Conservation (phyloP, 1,140 invertebrate genomes). For the Drosophila repletoides region DNA sequence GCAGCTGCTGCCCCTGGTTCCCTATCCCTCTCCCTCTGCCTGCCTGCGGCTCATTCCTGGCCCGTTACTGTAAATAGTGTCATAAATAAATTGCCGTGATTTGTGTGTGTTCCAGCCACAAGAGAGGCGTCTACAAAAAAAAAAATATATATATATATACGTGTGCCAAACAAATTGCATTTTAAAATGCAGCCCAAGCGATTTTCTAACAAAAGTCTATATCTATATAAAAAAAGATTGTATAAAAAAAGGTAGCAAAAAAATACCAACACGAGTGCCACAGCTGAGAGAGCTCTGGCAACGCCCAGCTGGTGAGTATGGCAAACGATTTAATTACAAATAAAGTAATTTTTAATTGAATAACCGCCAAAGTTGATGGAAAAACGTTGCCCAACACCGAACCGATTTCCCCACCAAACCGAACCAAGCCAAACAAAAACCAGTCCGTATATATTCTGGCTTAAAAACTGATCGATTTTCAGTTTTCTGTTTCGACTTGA, state of each 20-base stretch:
- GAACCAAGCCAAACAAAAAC: constrained; percentile 1
- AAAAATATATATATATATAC: constrained; percentile 49
- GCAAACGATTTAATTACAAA: constrained; percentile 80
- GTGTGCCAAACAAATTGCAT: constrained; percentile 61
- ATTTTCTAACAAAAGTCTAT: constrained; percentile 58
- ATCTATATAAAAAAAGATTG: too few species aligned
- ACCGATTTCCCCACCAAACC: not conserved
- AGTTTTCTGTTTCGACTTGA: constrained; percentile 41
- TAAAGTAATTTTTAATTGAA: constrained; percentile 82
- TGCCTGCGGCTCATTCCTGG: constrained; percentile 15
- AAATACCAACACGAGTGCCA: constrained; percentile 33
- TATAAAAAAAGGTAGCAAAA: too few species aligned
- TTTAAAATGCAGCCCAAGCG: constrained; percentile 70
- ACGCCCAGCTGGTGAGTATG: constrained; percentile 22
- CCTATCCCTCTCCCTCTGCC: not conserved
- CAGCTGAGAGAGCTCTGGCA: constrained; percentile 19
- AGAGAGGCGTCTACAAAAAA: constrained; percentile 8
- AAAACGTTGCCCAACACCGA: constrained; percentile 42
- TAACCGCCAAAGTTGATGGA: constrained; percentile 78
- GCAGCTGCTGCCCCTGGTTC: constrained; percentile 43
- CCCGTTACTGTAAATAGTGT: constrained; percentile 69
- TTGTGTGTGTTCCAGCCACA: constrained; percentile 61
- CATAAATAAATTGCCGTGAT: constrained; percentile 80
- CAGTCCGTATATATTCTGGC: not conserved
- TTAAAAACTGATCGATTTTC: constrained; percentile 62